Conservation (phyloP, 2,113 vertebrate species). For the Pelecanoides urinatrix region DNA sequence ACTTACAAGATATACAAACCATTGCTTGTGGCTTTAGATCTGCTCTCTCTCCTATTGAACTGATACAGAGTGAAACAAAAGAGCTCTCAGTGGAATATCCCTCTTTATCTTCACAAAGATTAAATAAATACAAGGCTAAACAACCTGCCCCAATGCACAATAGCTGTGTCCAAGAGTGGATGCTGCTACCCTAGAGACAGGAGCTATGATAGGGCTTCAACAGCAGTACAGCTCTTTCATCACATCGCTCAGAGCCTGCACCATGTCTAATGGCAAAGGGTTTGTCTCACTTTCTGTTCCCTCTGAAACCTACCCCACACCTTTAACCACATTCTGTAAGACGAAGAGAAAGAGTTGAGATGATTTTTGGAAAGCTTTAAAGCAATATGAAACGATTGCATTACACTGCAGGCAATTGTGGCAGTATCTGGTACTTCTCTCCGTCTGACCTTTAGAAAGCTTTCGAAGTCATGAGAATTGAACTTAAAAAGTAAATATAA, state of each 20-base stretch:
- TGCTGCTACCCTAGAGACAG: neutral
- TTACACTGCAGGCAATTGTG: neutral
- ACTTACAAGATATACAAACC: constrained; percentile 31
- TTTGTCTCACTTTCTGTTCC: neutral
- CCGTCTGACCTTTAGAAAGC: constrained; percentile 24
- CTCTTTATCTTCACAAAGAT: constrained; percentile 13
- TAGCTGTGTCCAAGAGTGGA: neutral
- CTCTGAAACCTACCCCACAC: neutral
- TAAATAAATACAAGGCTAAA: constrained; percentile 19
- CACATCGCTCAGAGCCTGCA: neutral
- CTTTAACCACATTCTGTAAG: neutral
- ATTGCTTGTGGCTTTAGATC: constrained; percentile 26
- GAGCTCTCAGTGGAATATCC: neutral
- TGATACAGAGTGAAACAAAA: constrained; percentile 19
- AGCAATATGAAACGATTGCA: neutral
- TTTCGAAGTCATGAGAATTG: neutral
- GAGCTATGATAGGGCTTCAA: neutral
- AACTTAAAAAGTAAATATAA: constrained; percentile 26
- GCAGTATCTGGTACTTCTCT: neutral
- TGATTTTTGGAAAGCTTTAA: neutral
- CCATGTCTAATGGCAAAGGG: neutral
- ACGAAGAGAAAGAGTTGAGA: neutral
- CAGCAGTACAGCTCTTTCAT: neutral
- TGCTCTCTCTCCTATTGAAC: neutral
- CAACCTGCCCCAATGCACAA: neutral